These are phyloP conservation scores for Narcine bancroftii DNA, from an alignment of 2,113 vertebrate species.

Conservation along the genomic window DNA sequence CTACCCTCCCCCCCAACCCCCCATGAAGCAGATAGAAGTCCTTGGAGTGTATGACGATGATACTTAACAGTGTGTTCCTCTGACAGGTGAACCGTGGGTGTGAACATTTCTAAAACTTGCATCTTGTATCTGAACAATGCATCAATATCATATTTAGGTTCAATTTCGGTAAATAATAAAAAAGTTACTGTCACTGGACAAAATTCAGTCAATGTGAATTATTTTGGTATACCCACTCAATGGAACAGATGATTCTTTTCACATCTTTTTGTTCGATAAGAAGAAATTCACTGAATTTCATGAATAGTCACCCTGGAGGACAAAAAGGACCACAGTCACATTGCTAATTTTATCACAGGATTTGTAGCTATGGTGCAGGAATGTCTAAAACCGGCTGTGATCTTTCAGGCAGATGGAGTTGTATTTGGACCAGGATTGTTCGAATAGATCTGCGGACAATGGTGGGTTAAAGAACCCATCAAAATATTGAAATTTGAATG, in stretches of 20 bases:
- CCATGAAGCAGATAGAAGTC: not conserved
- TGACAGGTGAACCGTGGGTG: not conserved
- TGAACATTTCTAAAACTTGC: not conserved
- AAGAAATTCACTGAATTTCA: slow-evolving; percentile 3
- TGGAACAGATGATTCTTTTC: not conserved
- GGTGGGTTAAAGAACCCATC: slow-evolving; percentile 11
- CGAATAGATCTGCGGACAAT: not conserved
- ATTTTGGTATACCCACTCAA: not conserved
- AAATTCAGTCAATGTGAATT: not conserved
- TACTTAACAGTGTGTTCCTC: not conserved
- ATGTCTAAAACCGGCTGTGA: slow-evolving; percentile 32
- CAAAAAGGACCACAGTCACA: not conserved
- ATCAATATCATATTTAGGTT: not conserved
- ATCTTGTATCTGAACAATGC: not conserved
- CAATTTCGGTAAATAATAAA: not conserved
- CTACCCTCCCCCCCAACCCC: not conserved
- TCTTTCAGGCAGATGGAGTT: slow-evolving; percentile 29
- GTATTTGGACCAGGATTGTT: not conserved
- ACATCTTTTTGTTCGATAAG: not conserved
- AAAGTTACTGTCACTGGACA: not conserved
- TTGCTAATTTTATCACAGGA: slow-evolving; percentile 21
- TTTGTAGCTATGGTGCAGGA: slow-evolving; percentile 25
- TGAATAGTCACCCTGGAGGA: slow-evolving; percentile 1
- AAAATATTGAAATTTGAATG: slow-evolving; percentile 21
- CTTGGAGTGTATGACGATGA: not conserved